Conservation (phyloP, 2,113 vertebrate genomes). For the Blennius ocellaris region DNA sequence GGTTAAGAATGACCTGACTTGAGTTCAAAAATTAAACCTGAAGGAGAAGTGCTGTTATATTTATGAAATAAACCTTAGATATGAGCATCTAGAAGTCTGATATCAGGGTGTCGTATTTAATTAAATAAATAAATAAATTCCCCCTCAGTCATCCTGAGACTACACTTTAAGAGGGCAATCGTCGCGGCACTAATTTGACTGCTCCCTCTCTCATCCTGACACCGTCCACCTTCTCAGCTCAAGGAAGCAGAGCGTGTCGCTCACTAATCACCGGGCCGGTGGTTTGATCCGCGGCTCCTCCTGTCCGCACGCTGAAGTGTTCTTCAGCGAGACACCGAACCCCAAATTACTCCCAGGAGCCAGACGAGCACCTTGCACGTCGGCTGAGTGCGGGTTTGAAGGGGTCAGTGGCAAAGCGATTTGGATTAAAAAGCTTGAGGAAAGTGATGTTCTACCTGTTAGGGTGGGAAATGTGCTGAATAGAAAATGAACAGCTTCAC, state of each 20-base stretch:
- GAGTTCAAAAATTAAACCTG: background rate
- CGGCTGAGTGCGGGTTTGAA: slow-evolving; percentile 13
- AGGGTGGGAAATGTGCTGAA: background rate
- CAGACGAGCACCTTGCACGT: slow-evolving; percentile 4
- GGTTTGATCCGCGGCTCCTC: background rate
- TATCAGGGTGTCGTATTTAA: background rate
- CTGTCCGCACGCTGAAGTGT: background rate
- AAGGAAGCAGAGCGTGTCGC: background rate
- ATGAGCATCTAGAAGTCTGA: background rate
- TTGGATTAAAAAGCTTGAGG: background rate
- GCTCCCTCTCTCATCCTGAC: background rate
- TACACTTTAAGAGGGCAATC: background rate
- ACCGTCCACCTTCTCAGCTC: background rate
- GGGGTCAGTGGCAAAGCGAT: background rate
- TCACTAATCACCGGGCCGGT: background rate
- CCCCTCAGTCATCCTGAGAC: no score
- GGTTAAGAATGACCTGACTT: no score
- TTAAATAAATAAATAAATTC: background rate
- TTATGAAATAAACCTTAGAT: background rate
- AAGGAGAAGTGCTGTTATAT: background rate
- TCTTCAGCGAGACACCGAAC: background rate
- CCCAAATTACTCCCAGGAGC: background rate
- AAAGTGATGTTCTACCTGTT: background rate
- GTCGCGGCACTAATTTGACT: background rate
- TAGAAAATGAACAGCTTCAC: background rate